Base-by-base conservation (phyloP, 2,888 invertebrate species). In the Peribatodes rhomboidaria region DNA sequence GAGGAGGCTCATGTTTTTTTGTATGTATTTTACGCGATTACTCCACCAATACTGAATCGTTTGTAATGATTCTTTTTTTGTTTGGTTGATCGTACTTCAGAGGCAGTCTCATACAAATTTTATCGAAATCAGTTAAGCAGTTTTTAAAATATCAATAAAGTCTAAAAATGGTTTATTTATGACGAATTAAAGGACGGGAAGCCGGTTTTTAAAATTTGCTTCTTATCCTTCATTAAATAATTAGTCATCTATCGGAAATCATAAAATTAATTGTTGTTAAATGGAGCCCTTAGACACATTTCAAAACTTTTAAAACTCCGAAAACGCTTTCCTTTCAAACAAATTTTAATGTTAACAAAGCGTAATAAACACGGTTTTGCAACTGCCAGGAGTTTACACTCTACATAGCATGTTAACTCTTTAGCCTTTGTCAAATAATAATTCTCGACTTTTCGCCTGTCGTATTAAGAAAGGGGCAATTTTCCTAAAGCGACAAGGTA, bases 401-500 rank as follows among this genome's bases (percentile, higher is more conserved):
- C 20, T 22, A 62, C 50, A 27, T 59, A 59, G 31, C 35, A 49
- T 44, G 49, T 55, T 16, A 39, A 53, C 31, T 44, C 31, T 63
- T 39, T 59, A 41, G 49, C 20, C 64, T 47, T 35, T 47, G 58
- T 58, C 27, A 14, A 33, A 46, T 47, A 31, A 58, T 54, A 49
- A 27, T 47, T 58, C 57, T 33, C 20, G 7, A n/a, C 31, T 13
- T 44, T 56, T 52, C 57, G 9, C 39, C 16, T 39, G 46, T 56
- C 16, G 44, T 33, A 47, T 35, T 14, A 42, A 22, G 39, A 57
- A 56, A 57, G 35, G n/a, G 22, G 42, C 56, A 46, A 61, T 50
- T 60, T 61, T 56, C 60, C 11, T 56, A 60, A n/a, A 61, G 46
- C 56, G 65, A 65, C 60, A 65, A 22, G 46, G 60, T 65, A 46